These are phyloP conservation scores for Urocyon cinereoargenteus DNA, from an alignment of 2,797 vertebrate genomes.

Conservation along the genomic window DNA sequence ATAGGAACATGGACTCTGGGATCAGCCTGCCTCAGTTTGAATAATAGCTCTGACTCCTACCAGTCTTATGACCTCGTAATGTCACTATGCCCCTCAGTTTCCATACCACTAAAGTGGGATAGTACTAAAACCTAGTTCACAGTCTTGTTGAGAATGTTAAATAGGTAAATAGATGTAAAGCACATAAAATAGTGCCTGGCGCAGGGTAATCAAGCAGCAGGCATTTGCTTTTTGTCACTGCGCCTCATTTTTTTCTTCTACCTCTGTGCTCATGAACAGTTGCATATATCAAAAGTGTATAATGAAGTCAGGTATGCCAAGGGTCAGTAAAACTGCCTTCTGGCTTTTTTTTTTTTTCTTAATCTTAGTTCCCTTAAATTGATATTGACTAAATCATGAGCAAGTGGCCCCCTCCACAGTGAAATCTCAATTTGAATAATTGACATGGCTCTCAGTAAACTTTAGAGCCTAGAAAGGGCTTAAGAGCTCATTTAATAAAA, in stretches of 20 bases:
- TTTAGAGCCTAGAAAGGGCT: neutral
- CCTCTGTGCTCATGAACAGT: neutral
- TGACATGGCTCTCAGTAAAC: neutral
- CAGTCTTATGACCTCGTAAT: neutral
- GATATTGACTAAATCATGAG: slow-evolving; percentile 36
- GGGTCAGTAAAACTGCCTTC: neutral
- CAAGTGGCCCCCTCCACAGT: neutral
- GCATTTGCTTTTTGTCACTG: neutral
- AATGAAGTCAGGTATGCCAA: neutral
- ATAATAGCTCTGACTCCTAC: neutral
- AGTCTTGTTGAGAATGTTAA: neutral
- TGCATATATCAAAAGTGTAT: neutral
- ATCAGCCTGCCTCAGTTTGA: neutral
- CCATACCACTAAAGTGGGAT: neutral
- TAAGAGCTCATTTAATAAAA: slow-evolving; percentile 40
- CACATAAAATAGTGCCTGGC: neutral
- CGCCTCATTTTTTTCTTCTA: neutral
- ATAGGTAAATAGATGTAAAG: neutral
- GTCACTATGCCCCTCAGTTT: neutral
- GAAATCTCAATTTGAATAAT: neutral
- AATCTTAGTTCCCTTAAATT: slow-evolving; percentile 3
- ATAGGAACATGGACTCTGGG: neutral
- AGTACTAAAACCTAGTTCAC: neutral
- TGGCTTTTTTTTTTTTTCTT: neutral
- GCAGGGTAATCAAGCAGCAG: neutral